A percentile compares a stretch with the other conserved stretches of the same genome.
These are phyloP conservation scores for Cremastobaeus sp. DNA, from an alignment of 2,888 invertebrate species.

Conservation along the genomic window DNA sequence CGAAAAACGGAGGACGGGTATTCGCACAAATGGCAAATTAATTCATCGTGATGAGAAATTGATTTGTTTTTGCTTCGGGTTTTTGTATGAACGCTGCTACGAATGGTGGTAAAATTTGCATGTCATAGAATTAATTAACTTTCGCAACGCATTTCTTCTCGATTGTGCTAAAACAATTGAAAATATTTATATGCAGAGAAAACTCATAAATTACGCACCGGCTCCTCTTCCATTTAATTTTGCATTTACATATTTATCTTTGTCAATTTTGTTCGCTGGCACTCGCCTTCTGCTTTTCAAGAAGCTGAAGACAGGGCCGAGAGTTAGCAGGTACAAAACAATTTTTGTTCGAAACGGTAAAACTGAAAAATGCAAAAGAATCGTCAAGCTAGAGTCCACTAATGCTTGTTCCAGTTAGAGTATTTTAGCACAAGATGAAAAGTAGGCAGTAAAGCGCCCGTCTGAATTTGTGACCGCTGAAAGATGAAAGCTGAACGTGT, in stretches of 20 bases:
- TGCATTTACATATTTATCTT: constrained; percentile 37
- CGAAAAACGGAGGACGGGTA: too few relatives aligned
- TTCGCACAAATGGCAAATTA: constrained; percentile 56
- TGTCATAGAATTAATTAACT: constrained; percentile 57
- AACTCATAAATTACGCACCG: constrained; percentile 44
- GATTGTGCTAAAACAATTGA: constrained; percentile 45
- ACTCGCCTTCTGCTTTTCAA: background rate
- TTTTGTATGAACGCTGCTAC: constrained; percentile 43
- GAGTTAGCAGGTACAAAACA: constrained; percentile 23
- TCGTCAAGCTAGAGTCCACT: constrained; percentile 37
- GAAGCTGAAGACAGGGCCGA: background rate
- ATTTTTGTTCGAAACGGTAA: constrained; percentile 6
- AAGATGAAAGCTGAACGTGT: constrained; percentile 31
- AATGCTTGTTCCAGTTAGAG: constrained; percentile 14
- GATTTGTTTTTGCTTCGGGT: constrained; percentile 48
- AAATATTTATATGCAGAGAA: constrained; percentile 43
- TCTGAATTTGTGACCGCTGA: constrained; percentile 28
- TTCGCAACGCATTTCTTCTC: constrained; percentile 9
- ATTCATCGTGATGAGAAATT: constrained; percentile 59
- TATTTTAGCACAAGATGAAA: constrained; percentile 21
- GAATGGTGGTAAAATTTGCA: constrained; percentile 53
- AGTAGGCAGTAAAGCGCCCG: constrained; percentile 34
- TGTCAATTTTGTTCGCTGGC: constrained; percentile 13
- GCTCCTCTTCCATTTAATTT: constrained; percentile 20
- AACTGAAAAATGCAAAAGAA: constrained; percentile 10